These are phyloP conservation scores for Molorchus minor DNA, from an alignment of 2,888 invertebrate genomes.

Conservation along the genomic window DNA sequence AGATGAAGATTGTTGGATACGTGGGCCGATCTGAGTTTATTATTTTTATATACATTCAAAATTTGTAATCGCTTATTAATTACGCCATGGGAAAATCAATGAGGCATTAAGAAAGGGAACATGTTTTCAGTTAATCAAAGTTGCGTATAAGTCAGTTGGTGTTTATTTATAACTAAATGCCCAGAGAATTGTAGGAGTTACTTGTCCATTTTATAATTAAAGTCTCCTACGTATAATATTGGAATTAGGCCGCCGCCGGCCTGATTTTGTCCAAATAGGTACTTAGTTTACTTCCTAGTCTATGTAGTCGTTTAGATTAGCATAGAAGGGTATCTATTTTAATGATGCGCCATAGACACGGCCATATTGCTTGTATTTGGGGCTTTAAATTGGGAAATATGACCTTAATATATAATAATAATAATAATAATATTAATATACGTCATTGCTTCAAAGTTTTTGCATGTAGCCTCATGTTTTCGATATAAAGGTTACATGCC, in stretches of 20 bases:
- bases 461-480: too few relatives aligned
- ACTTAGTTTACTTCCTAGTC: too few relatives aligned
- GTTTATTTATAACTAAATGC: slow-evolving; percentile 15
- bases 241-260: slow-evolving; percentile 33
- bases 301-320: slow-evolving; percentile 1
- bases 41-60: slow-evolving; percentile 31
- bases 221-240: slow-evolving; percentile 14
- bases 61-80: slow-evolving; percentile 47
- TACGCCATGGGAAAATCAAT: slow-evolving; percentile 48
- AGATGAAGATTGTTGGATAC: slow-evolving; percentile 26
- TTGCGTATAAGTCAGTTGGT: slow-evolving; percentile 9
- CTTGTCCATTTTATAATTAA: slow-evolving; percentile 15
- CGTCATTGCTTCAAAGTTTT: too few relatives aligned
- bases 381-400: too few relatives aligned
- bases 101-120: slow-evolving; percentile 40
- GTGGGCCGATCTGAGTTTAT: slow-evolving; percentile 43
- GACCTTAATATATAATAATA: too few relatives aligned
- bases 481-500: too few relatives aligned
- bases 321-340: too few relatives aligned
- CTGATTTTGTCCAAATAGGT: slow-evolving; percentile 22
- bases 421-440: too few relatives aligned
- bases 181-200: slow-evolving; percentile 16
- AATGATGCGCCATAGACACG: too few relatives aligned
- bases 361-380: too few relatives aligned
- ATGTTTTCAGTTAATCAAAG: slow-evolving; percentile 17